Evolutionary conservation across 2,113 vertebrate genomes (phyloP).

Genomic region (Epinephelus cyanopodus): DNA sequence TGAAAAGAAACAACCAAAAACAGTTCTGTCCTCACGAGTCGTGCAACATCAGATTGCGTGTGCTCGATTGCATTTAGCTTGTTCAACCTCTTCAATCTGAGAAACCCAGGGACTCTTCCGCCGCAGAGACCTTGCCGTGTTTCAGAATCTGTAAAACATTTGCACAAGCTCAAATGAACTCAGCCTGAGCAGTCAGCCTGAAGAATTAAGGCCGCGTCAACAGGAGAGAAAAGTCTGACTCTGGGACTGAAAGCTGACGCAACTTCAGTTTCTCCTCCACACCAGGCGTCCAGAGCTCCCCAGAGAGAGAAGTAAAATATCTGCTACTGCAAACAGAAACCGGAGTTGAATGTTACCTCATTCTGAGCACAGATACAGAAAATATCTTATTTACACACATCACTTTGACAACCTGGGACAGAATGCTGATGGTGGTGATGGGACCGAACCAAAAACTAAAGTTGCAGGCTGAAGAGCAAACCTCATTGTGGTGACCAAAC

Average conservation of each 20-base stretch:
- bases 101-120: constrained; percentile 3
- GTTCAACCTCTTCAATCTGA: background rate
- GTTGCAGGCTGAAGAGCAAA: background rate
- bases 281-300: constrained; percentile 3
- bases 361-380: background rate
- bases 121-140: background rate
- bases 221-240: constrained; percentile 41
- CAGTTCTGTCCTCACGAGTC: background rate
- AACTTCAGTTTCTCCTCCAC: constrained; percentile 39
- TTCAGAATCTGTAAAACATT: constrained; percentile 26
- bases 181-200: constrained; percentile 25
- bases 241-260: constrained; percentile 35
- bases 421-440: background rate
- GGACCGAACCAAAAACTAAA: background rate
- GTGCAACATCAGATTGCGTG: background rate
- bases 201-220: constrained; percentile 32
- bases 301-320: constrained; percentile 9
- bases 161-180: constrained; percentile 37
- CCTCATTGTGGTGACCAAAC: background rate
- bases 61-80: background rate
- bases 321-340: constrained; percentile 1
- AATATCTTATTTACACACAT: background rate
- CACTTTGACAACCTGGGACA: too few relatives aligned
- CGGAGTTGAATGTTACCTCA: background rate
- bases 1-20: background rate